A percentile compares a stretch with the other conserved stretches of the same genome.
Evolutionary conservation across 2,888 invertebrate genomes (phyloP).

Genomic region (Liopterus haemorrhoidalis): DNA sequence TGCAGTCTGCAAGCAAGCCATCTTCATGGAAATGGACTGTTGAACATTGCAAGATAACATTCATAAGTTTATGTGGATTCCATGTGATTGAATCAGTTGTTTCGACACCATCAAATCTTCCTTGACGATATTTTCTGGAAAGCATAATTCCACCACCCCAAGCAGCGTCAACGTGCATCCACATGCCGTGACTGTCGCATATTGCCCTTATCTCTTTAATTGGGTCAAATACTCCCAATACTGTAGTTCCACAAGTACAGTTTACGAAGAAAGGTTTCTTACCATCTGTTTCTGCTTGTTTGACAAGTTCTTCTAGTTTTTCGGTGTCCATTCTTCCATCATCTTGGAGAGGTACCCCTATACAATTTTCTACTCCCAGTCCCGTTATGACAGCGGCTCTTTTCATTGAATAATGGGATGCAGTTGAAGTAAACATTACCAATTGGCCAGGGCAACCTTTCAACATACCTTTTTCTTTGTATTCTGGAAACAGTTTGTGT

Average conservation of each 20-base stretch:
- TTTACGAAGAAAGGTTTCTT: no score
- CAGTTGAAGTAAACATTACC: conserved; percentile 51
- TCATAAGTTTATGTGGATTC: conserved; percentile 58
- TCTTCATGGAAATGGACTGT: conserved; percentile 45
- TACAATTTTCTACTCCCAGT: conserved; percentile 53
- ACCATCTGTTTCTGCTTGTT: no score
- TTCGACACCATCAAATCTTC: conserved; percentile 50
- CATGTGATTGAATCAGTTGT: conserved; percentile 55
- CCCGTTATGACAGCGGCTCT: conserved; percentile 54
- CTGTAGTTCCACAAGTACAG: conserved; percentile 56
- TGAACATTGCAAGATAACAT: conserved; percentile 55
- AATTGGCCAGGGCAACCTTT: no score
- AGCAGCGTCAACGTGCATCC: conserved; percentile 56
- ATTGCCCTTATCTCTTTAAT: conserved; percentile 49
- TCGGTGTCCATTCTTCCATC: conserved; percentile 43
- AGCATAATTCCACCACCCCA: conserved; percentile 57
- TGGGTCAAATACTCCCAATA: conserved; percentile 54
- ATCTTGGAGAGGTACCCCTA: conserved; percentile 45
- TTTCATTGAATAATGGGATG: conserved; percentile 57
- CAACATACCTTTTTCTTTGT: conserved; percentile 1
- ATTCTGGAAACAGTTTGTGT: conserved; percentile 8
- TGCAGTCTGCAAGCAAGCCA: conserved; percentile 45
- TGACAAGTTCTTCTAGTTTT: conserved; percentile 41
- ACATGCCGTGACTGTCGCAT: conserved; percentile 48
- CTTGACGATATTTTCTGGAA: conserved; percentile 46